Percentiles rank a stretch among this genome's conserved stretches.
Evolutionary conservation across 1,140 invertebrate genomes (phyloP).

Genomic region (Bombus breviceps): DNA sequence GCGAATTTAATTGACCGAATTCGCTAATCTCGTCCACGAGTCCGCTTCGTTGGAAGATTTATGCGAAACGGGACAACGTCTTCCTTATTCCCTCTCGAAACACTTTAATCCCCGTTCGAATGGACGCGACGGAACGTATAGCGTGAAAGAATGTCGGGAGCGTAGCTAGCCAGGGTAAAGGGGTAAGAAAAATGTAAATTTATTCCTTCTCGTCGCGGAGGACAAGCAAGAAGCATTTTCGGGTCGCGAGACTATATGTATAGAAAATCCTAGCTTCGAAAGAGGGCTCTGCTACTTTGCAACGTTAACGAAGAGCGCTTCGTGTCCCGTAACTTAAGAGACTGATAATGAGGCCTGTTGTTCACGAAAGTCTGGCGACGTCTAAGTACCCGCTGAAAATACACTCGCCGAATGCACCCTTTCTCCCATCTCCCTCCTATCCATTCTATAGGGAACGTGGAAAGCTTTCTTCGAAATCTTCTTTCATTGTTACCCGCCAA

Average conservation of each 20-base stretch:
- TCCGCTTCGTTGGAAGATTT: neutral
- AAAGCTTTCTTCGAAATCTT: constrained; percentile 1
- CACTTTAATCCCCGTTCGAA: constrained; percentile 6
- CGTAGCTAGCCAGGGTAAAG: too few species aligned
- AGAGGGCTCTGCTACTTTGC: neutral
- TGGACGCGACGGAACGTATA: neutral
- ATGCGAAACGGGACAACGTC: constrained; percentile 6
- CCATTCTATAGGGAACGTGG: neutral
- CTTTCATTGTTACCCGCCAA: neutral
- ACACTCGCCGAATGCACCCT: neutral
- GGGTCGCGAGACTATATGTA: neutral
- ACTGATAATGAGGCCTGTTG: constrained; percentile 37
- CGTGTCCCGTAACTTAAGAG: constrained; percentile 17
- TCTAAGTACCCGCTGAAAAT: constrained; percentile 11
- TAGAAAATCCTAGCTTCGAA: neutral
- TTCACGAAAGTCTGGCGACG: neutral
- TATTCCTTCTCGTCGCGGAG: neutral
- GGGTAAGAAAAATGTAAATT: constrained; percentile 30
- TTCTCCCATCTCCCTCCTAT: neutral
- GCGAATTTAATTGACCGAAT: constrained; percentile 31
- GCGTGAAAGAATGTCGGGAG: neutral
- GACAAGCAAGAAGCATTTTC: neutral
- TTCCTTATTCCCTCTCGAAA: neutral
- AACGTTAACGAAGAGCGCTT: constrained; percentile 22
- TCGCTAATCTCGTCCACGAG: neutral